Conservation (phyloP, 2,797 vertebrate genomes). For the Philypnodon macrostomus region DNA sequence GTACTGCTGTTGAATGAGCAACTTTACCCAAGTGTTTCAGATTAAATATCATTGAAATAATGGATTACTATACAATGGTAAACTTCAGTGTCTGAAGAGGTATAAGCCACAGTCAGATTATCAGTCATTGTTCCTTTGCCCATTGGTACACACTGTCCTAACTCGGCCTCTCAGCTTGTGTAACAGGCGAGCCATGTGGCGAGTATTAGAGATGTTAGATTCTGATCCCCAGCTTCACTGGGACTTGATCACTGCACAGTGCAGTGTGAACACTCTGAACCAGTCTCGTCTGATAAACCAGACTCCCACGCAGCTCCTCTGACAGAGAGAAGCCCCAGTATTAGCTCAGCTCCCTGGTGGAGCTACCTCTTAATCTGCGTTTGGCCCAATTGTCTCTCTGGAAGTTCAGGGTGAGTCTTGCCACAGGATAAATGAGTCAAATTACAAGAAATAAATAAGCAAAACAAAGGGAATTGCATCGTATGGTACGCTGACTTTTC, state of each 20-base stretch:
- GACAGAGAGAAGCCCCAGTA: constrained; percentile 36
- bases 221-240: constrained; percentile 15
- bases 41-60: too few species aligned
- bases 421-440: constrained; percentile 29
- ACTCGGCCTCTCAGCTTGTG: background rate
- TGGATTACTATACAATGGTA: too few species aligned
- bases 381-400: constrained; percentile 36
- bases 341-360: constrained; percentile 33
- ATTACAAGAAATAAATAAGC: constrained; percentile 26
- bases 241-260: constrained; percentile 19
- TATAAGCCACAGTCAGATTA: too few species aligned
- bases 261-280: constrained; percentile 44
- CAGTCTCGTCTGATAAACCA: constrained; percentile 42
- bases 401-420: constrained; percentile 27
- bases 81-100: too few species aligned
- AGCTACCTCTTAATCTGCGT: constrained; percentile 40
- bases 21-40: too few species aligned
- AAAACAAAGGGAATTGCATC: background rate
- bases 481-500: too few species aligned
- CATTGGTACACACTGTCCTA: background rate
- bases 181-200: background rate
- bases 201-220: constrained; percentile 14
- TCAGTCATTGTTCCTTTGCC: too few species aligned
- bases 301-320: constrained; percentile 47
- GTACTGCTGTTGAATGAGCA: too few species aligned